Percentiles rank a stretch among this genome's conserved stretches.
phyloP scores from a whole-genome alignment of 2,113 vertebrate species.

The Bombycilla garrulus region DNA sequence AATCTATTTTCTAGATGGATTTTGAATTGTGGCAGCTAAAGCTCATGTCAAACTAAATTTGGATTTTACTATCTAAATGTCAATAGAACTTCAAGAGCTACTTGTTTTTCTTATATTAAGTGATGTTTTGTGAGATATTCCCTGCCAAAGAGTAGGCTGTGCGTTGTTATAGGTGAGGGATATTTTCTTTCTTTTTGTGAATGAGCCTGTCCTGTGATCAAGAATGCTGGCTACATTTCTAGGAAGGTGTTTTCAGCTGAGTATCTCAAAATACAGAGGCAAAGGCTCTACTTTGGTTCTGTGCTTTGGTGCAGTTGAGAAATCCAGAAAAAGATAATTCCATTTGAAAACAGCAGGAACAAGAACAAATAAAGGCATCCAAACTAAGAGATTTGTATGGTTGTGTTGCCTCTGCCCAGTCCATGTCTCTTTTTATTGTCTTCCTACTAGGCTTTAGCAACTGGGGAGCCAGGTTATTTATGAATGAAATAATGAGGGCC shows the following conservation, averaged over 20 bases:
- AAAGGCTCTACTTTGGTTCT: not conserved
- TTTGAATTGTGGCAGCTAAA: not conserved
- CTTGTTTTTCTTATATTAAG: not conserved
- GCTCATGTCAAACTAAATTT: not conserved
- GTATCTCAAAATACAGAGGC: not conserved
- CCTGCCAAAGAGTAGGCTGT: rapidly evolving
- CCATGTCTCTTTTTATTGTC: not conserved
- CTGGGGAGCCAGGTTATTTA: not conserved
- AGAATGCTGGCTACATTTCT: not conserved
- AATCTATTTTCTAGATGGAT: not conserved
- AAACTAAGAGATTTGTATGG: not conserved
- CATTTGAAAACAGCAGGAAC: not conserved
- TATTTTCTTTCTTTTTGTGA: not conserved
- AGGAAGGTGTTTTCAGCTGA: not conserved
- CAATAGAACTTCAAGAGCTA: not conserved
- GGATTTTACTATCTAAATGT: not conserved
- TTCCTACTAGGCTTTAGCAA: not conserved
- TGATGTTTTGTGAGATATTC: not conserved
- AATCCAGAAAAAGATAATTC: not conserved
- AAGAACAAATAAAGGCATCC: not conserved
- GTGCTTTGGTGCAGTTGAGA: not conserved
- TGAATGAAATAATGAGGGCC: not conserved
- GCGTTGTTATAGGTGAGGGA: not conserved
- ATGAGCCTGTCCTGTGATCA: not conserved
- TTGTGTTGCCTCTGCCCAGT: not conserved